Conservation (phyloP, 2,888 invertebrate species). For the Lathronympha strigana region DNA sequence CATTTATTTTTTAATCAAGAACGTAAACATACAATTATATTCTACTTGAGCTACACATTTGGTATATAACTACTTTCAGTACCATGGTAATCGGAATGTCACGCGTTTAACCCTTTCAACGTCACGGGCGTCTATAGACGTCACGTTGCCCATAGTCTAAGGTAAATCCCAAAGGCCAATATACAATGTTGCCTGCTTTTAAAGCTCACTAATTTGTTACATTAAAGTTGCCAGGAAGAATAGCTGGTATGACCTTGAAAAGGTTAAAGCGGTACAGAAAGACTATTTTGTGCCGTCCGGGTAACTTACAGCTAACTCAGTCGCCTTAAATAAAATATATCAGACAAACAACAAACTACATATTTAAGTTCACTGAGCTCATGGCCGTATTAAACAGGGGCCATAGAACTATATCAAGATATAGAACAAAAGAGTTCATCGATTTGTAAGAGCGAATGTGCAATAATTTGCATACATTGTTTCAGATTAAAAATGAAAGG, state of each 20-base stretch:
- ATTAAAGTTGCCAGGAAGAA: no score
- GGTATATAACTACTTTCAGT: slow-evolving; percentile 59
- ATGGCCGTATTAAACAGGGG: no score
- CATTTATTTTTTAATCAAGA: slow-evolving; percentile 25
- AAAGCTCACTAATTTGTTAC: no score
- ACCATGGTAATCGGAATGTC: neutral
- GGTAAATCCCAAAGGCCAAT: no score
- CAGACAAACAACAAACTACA: neutral
- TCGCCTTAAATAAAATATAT: neutral
- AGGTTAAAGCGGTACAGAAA: neutral
- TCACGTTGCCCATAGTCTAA: no score
- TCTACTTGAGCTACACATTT: slow-evolving; percentile 73
- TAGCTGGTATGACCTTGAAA: no score
- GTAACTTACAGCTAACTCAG: slow-evolving; percentile 14
- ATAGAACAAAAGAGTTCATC: no score
- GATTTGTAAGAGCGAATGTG: no score
- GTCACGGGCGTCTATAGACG: neutral
- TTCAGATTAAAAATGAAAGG: no score
- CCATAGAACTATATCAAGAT: no score
- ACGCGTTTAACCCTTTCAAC: neutral
- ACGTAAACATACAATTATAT: slow-evolving; percentile 24
- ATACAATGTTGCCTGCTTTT: no score
- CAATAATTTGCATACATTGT: no score
- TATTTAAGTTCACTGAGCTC: neutral
- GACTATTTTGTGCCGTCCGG: slow-evolving; percentile 2